phyloP scores from a whole-genome alignment of 2,888 invertebrate species.

The Lasioglossum figueresi region DNA sequence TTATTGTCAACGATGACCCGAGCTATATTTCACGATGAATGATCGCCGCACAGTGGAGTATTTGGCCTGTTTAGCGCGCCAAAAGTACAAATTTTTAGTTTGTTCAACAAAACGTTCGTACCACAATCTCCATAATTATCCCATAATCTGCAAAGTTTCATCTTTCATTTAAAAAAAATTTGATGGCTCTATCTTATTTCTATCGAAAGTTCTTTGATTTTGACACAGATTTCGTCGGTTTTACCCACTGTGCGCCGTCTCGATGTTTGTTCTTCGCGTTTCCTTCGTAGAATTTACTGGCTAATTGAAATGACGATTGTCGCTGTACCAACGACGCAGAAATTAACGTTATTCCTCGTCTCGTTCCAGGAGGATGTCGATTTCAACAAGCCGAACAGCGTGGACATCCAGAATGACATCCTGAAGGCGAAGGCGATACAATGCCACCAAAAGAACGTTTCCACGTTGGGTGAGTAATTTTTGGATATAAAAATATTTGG shows the following conservation, averaged over 20 bases:
- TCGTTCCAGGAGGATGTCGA: conserved; percentile 74
- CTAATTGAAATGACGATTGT: neutral
- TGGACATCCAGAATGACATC: conserved; percentile 74
- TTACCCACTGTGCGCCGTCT: no score
- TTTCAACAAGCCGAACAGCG: conserved; percentile 71
- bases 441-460: conserved; percentile 73
- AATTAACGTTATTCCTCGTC: neutral
- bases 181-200: no score
- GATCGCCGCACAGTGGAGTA: no score
- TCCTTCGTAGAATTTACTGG: neutral
- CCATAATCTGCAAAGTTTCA: no score
- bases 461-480: conserved; percentile 40
- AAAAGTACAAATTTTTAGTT: no score
- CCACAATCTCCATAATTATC: no score
- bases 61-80: no score
- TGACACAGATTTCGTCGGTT: no score
- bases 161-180: no score
- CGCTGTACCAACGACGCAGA: neutral
- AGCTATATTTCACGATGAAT: neutral
- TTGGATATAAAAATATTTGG: neutral
- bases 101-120: no score
- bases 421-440: conserved; percentile 69
- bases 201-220: no score
- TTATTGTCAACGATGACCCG: neutral
- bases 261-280: neutral